These are phyloP conservation scores for Theocolax elegans DNA, from an alignment of 1,140 invertebrate genomes.

Conservation along the genomic window DNA sequence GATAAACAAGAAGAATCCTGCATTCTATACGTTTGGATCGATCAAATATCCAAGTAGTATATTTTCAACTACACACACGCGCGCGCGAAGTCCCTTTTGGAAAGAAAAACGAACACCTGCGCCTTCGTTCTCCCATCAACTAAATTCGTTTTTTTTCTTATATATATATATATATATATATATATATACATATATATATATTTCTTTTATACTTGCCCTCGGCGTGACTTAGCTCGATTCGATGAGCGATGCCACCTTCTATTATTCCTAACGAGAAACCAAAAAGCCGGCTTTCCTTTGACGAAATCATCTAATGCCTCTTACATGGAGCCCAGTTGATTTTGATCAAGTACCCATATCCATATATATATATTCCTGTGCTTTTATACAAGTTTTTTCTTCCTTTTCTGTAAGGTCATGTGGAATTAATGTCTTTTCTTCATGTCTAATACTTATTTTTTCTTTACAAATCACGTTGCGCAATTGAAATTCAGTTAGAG, in stretches of 20 bases:
- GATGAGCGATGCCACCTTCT: conserved; percentile 24
- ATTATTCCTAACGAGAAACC: conserved; percentile 36
- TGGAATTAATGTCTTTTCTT: no score
- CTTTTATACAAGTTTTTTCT: no score
- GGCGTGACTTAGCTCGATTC: conserved; percentile 36
- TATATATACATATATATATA: neutral
- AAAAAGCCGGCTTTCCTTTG: conserved; percentile 36
- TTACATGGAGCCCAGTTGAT: neutral
- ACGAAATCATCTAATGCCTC: conserved; percentile 31
- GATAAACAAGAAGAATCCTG: no score
- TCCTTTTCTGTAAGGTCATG: conserved; percentile 40
- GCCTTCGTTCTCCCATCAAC: conserved; percentile 23
- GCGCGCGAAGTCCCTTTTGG: no score
- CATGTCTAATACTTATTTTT: no score
- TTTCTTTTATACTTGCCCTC: conserved; percentile 26
- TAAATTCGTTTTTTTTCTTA: conserved; percentile 29
- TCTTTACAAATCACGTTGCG: no score
- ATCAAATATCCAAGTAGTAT: conserved; percentile 29
- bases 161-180: neutral
- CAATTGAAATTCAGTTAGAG: no score
- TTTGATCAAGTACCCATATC: conserved; percentile 20
- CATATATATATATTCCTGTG: neutral
- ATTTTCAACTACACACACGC: conserved; percentile 26
- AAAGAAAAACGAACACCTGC: conserved; percentile 39
- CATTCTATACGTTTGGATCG: no score